A percentile compares a stretch with the other conserved stretches of the same genome.
phyloP scores from a whole-genome alignment of 2,797 vertebrate genomes.

The Acrossocheilus fasciatus region DNA sequence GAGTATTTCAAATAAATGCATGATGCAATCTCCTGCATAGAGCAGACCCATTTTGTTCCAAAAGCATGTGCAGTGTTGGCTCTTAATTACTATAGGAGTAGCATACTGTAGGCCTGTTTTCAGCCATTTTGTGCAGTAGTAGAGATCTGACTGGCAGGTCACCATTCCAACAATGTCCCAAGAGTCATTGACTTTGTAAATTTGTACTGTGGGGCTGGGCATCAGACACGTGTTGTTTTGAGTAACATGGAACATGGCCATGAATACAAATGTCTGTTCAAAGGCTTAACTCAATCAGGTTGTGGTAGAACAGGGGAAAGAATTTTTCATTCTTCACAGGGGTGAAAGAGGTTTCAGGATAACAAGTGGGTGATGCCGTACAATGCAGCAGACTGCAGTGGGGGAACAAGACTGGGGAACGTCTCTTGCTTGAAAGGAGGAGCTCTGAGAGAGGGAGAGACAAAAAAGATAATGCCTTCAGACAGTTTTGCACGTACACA shows the following conservation, averaged over 20 bases:
- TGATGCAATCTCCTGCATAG: slow-evolving; percentile 6
- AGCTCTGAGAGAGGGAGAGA: slow-evolving; percentile 53
- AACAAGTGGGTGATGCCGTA: slow-evolving; percentile 42
- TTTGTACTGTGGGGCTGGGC: slow-evolving; percentile 56
- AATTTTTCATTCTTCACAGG: slow-evolving; percentile 65
- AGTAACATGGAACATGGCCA: slow-evolving; percentile 54
- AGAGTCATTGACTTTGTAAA: slow-evolving; percentile 61
- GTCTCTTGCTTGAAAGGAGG: slow-evolving; percentile 62
- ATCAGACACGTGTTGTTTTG: slow-evolving; percentile 42
- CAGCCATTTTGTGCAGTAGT: slow-evolving; percentile 52
- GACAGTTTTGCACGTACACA: slow-evolving; percentile 5
- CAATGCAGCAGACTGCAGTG: slow-evolving; percentile 34
- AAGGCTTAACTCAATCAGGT: slow-evolving; percentile 14
- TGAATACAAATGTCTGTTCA: slow-evolving; percentile 35
- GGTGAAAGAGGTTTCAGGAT: slow-evolving; percentile 65
- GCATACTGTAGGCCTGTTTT: slow-evolving; percentile 9
- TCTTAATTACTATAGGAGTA: neutral
- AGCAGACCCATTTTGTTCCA: neutral
- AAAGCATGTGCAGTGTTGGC: neutral
- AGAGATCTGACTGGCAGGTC: slow-evolving; percentile 59
- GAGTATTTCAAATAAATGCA: slow-evolving; percentile 52
- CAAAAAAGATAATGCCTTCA: slow-evolving; percentile 45
- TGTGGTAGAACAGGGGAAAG: slow-evolving; percentile 37
- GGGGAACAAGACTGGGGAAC: neutral
- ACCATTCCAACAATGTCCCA: slow-evolving; percentile 65